Evolutionary conservation across 2,888 invertebrate species (phyloP), one percentile per base, ranked within the genome.

Genomic region (Megamerina dolium): DNA sequence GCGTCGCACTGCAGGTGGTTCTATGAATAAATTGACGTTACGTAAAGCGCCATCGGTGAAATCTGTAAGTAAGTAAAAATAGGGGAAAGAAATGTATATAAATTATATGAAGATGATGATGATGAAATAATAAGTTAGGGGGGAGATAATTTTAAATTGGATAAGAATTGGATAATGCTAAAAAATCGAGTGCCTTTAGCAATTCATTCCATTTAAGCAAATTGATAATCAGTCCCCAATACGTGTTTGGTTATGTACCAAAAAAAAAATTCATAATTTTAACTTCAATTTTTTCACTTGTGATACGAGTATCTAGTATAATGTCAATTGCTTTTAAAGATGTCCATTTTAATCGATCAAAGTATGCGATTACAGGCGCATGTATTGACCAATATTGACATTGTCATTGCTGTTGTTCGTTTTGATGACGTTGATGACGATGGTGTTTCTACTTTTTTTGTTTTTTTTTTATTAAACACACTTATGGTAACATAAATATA

Each of bases 1-100:
- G 19, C 78, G 68, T 52, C 79, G 77, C 13, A 80, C 80, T 12
- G 78, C 79, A 23, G 77, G 75, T 1, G 80, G 80, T 8, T 78
- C 77, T 64, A 80, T 78, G 56, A 75, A 70, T 33, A 80, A 56
- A 50, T 65, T 68, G 45, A 72, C 67, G 61, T 71, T 67, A 65
- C 59, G 77, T 48, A 65, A 49, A 20, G 58, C 56, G 72, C 60
- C 75, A 73, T 54, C 77, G 65, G 50, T 76, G 68, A 57, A 77
- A 77, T 49, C 78, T 78, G 45, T 66, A 72, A 49, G 27, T 66
- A 41, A 33, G 23, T 10, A 23, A 23, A n/a, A n/a, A n/a, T n/a
- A n/a, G 49, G 43, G 46, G 36, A 48, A 20, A 47, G 20, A 46
- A 37, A 30, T 27, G n/a, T 1, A 8, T 38, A n/a, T n/a, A n/a